Conservation (phyloP, 2,888 invertebrate species). For the Villa cingulata region DNA sequence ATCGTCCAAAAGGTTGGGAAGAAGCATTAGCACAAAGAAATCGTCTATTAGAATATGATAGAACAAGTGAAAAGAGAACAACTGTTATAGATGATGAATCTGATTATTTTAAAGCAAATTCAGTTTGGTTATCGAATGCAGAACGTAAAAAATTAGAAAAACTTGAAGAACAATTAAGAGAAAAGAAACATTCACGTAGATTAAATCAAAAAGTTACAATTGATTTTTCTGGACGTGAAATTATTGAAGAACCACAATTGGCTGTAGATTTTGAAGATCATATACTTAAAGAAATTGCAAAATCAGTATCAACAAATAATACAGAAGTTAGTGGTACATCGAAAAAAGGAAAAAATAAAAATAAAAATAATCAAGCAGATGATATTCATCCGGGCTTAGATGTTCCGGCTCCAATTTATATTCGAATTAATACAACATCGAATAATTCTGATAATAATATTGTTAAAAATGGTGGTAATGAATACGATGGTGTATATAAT, state of each 20-base stretch:
- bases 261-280: slow-evolving; percentile 33
- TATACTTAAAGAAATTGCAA: slow-evolving; percentile 32
- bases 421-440: not conserved
- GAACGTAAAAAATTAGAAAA: slow-evolving; percentile 54
- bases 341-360: slow-evolving; percentile 19
- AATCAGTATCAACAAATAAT: slow-evolving; percentile 16
- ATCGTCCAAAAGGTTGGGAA: slow-evolving; percentile 47
- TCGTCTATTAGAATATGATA: slow-evolving; percentile 70
- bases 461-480: slow-evolving; percentile 2
- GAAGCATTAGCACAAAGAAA: slow-evolving; percentile 67
- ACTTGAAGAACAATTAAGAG: slow-evolving; percentile 52
- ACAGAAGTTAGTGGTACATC: slow-evolving; percentile 20
- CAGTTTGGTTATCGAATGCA: slow-evolving; percentile 64
- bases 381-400: slow-evolving; percentile 21
- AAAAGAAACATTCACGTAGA: slow-evolving; percentile 54
- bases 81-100: slow-evolving; percentile 67
- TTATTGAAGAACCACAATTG: slow-evolving; percentile 38
- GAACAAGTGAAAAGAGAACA: slow-evolving; percentile 47
- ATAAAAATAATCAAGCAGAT: slow-evolving; percentile 8
- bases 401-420: slow-evolving; percentile 16
- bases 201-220: slow-evolving; percentile 55
- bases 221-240: slow-evolving; percentile 56
- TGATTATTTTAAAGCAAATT: slow-evolving; percentile 73
- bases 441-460: not conserved
- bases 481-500: slow-evolving; percentile 27